Base-by-base conservation (phyloP, 2,797 vertebrate genomes). In the Crocodylus rhombifer region DNA sequence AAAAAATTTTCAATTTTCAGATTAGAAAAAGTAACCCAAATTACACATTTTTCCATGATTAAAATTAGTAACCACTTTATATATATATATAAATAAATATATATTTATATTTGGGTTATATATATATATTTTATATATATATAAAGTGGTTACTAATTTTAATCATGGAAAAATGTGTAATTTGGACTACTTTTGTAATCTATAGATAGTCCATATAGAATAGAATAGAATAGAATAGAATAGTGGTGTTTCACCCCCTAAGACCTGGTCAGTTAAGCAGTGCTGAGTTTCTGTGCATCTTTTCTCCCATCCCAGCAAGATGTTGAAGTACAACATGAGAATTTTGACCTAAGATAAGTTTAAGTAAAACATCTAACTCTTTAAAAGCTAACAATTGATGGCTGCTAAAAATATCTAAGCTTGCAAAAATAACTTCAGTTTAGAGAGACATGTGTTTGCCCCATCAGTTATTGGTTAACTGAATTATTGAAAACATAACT, bases 401-500 rank as follows among this genome's bases (percentile, higher is more conserved):
- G 55, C 17, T 56, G 36, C 77, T 60, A 90, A 80, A 90, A 92
- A 87, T 75, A 56, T 60, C 79, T 90, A 33, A 75, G 36, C 9
- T 92, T 94, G 30, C 5, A 86, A 91, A 88, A 86, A 87, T 77
- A 63, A 64, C 67, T 84, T 89, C 51, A 79, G 75, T 25, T 18
- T 63, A 80, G 4, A 5, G 85, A 36, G 42, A 82, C 26, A 25
- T 86, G 21, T 89, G n/a, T 80, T 91, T 89, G 16, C 20, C 30
- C 21, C 42, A 71, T 30, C 55, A 58, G 61, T 3, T 58, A 71
- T 16, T 91, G 58, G 28, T 76, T 85, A 90, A 42, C 42, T 42
- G 86, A 84, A 87, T 56, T 63, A 30, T 91, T 23, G 69, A 93
- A 93, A 92, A 80, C 77, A 84, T 87, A 90, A 93, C 88, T 94